Percentiles rank a stretch among this genome's conserved stretches.
These are phyloP conservation scores for Bradynema listronoti DNA, from an alignment of 1,140 invertebrate species.

Conservation along the genomic window DNA sequence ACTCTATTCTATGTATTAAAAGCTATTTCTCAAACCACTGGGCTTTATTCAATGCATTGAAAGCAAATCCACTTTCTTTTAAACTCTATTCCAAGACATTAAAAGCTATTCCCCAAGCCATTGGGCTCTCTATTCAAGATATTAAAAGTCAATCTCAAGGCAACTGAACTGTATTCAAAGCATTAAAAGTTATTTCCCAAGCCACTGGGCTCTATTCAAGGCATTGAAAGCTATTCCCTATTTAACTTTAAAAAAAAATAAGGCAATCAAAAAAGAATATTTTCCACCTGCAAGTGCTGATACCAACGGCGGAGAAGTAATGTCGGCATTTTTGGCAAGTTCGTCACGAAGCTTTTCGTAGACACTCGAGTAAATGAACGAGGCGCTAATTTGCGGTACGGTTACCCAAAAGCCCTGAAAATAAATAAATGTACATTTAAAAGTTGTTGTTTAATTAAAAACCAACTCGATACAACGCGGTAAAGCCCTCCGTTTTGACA, in stretches of 20 bases:
- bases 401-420: conserved; percentile 58
- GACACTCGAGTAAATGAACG: conserved; percentile 76
- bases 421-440: neutral
- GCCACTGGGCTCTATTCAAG: too few species aligned
- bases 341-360: conserved; percentile 84
- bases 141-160: too few species aligned
- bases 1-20: too few species aligned
- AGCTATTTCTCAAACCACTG: too few species aligned
- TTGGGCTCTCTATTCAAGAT: too few species aligned
- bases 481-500: conserved; percentile 73
- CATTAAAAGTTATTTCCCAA: too few species aligned
- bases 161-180: too few species aligned
- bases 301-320: conserved; percentile 43
- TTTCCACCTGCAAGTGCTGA: conserved; percentile 69
- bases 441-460: neutral
- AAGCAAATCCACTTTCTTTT: too few species aligned
- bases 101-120: too few species aligned
- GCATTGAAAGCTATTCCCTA: too few species aligned
- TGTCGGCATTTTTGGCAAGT: conserved; percentile 60
- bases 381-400: conserved; percentile 53
- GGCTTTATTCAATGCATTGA: too few species aligned
- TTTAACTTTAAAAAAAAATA: conserved; percentile 90
- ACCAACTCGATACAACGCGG: conserved; percentile 74
- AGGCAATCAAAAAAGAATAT: conserved; percentile 67
- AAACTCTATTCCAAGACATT: too few species aligned